phyloP scores from a whole-genome alignment of 2,113 vertebrate genomes.

The Chitala chitala region DNA sequence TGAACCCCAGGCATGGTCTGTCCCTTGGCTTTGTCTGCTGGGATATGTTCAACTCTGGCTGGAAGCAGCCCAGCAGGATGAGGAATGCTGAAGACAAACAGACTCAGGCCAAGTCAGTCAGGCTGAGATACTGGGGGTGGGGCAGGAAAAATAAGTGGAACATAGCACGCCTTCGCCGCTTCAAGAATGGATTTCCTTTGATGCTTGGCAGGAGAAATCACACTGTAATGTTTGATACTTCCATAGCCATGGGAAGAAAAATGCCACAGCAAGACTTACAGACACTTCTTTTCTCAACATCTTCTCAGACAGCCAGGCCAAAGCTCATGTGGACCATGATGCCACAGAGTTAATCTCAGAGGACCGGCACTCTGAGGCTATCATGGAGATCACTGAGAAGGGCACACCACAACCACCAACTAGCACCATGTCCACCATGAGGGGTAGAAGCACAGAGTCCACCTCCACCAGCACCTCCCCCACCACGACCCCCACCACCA shows the following conservation, averaged over 20 bases:
- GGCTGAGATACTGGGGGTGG: neutral
- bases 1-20: neutral
- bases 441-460: constrained; percentile 31
- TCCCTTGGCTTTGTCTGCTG: constrained; percentile 10
- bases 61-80: constrained; percentile 8
- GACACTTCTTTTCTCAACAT: neutral
- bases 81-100: constrained; percentile 26
- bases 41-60: neutral
- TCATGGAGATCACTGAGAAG: constrained; percentile 38
- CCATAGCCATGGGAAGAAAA: neutral
- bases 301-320: constrained; percentile 63
- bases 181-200: constrained; percentile 34
- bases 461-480: constrained; percentile 32
- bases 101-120: neutral
- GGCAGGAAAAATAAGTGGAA: constrained; percentile 9
- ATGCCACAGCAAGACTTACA: neutral
- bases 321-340: constrained; percentile 49
- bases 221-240: constrained; percentile 8
- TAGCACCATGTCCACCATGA: constrained; percentile 23
- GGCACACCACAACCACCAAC: constrained; percentile 34
- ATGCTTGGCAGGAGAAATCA: constrained; percentile 31
- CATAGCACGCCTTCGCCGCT: neutral
- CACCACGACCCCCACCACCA: constrained; percentile 34
- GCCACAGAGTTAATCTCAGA: constrained; percentile 53
- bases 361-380: constrained; percentile 49